Evolutionary conservation across 2,113 vertebrate species (phyloP).

Genomic region (Danionella cerebrum): DNA sequence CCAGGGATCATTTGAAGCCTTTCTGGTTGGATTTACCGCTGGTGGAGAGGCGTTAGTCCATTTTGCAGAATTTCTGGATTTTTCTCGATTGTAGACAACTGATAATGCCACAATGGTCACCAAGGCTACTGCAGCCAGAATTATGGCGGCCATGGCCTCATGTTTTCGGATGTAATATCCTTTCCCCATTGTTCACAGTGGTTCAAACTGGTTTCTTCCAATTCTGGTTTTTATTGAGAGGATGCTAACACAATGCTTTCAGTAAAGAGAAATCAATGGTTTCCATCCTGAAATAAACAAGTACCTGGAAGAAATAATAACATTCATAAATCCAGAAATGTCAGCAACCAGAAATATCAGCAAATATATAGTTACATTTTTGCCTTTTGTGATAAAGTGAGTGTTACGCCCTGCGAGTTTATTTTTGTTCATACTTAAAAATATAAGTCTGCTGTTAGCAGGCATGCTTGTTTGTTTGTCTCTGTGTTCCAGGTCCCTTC

Average conservation of each 20-base stretch:
- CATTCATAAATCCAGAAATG: too few relatives aligned
- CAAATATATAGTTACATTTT: too few relatives aligned
- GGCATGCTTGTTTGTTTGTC: too few relatives aligned
- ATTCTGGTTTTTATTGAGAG: not conserved
- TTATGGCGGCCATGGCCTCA: conserved; percentile 56
- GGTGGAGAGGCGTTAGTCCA: not conserved
- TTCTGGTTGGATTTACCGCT: not conserved
- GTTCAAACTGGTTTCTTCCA: not conserved
- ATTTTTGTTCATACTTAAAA: too few relatives aligned
- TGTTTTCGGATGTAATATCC: conserved; percentile 80
- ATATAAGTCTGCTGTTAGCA: too few relatives aligned
- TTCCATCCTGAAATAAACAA: not conserved
- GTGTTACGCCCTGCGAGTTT: too few relatives aligned
- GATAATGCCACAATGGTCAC: conserved; percentile 77
- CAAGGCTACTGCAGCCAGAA: conserved; percentile 57
- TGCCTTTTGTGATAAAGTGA: too few relatives aligned
- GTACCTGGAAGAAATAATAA: not conserved
- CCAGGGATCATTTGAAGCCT: conserved; percentile 58
- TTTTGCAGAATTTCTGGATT: conserved; percentile 45
- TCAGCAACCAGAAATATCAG: too few relatives aligned
- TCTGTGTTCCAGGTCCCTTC: too few relatives aligned
- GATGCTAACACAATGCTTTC: conserved; percentile 8
- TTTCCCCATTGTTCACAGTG: conserved; percentile 68
- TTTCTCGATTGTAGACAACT: conserved; percentile 73
- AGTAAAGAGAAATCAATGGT: not conserved